Conservation (phyloP, 2,113 vertebrate species). For the Greenwoodochromis staneri region DNA sequence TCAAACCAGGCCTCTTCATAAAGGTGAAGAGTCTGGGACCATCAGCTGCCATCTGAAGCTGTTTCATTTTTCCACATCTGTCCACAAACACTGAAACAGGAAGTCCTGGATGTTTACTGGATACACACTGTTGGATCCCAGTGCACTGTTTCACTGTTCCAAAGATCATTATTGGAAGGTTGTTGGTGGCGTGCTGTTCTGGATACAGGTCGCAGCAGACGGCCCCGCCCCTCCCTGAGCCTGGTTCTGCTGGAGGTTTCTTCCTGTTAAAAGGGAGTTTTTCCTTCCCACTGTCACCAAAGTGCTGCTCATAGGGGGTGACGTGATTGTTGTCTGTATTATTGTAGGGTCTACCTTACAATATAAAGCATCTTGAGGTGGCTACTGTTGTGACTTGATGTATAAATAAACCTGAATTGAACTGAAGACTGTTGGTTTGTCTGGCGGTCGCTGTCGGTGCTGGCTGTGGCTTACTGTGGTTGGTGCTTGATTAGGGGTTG, state of each 20-base stretch:
- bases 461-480: neutral
- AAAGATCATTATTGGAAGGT: neutral
- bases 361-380: neutral
- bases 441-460: neutral
- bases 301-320: neutral
- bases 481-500: neutral
- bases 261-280: neutral
- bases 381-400: neutral
- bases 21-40: neutral
- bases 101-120: neutral
- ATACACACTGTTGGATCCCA: neutral
- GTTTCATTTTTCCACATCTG: neutral
- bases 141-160: neutral
- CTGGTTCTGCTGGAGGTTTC: neutral
- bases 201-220: neutral
- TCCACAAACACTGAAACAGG: neutral
- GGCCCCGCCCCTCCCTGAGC: neutral
- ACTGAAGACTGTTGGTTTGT: neutral
- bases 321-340: accelerated
- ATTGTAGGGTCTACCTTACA: neutral
- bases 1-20: neutral
- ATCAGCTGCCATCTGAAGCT: neutral
- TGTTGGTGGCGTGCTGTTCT: neutral
- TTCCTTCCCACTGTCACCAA: accelerated
- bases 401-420: neutral